Evolutionary conservation across 2,888 invertebrate genomes (phyloP).

Genomic region (Thera obeliscata): DNA sequence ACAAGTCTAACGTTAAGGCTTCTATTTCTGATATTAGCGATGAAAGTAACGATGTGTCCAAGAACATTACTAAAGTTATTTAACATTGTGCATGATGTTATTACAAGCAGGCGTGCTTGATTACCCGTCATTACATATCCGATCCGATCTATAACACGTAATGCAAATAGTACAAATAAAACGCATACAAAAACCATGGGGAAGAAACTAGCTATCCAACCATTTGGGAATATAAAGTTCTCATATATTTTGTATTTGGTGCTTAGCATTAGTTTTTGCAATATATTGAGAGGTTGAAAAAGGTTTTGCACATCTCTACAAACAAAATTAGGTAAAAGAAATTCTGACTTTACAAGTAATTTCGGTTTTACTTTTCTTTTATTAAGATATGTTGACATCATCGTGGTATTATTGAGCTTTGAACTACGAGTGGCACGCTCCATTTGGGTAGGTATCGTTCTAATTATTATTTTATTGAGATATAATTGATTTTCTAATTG

Average conservation of each 20-base stretch:
- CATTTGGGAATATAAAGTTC: slow-evolving; percentile 14
- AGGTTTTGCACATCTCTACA: slow-evolving; percentile 9
- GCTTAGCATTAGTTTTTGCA: slow-evolving; percentile 7
- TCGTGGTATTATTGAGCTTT: background rate
- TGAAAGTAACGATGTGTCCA: slow-evolving; percentile 7
- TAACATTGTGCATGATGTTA: background rate
- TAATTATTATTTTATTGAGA: background rate
- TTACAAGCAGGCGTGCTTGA: background rate
- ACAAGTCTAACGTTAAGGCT: slow-evolving; percentile 5
- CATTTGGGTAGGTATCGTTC: background rate
- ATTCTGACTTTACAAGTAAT: background rate
- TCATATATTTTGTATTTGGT: slow-evolving; percentile 8
- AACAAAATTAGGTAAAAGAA: slow-evolving; percentile 9
- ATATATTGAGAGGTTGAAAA: slow-evolving; percentile 7
- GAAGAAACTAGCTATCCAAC: slow-evolving; percentile 4
- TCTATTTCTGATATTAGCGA: slow-evolving; percentile 3
- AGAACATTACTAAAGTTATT: background rate
- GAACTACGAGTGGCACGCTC: background rate
- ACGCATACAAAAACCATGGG: background rate
- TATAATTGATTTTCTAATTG: background rate
- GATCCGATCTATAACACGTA: background rate
- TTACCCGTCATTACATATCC: no score
- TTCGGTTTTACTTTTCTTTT: slow-evolving; percentile 1
- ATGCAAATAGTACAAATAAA: background rate
- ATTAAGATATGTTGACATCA: background rate